These are phyloP conservation scores for Drosophila eugracilis DNA, from an alignment of 1,140 invertebrate species.

Conservation along the genomic window DNA sequence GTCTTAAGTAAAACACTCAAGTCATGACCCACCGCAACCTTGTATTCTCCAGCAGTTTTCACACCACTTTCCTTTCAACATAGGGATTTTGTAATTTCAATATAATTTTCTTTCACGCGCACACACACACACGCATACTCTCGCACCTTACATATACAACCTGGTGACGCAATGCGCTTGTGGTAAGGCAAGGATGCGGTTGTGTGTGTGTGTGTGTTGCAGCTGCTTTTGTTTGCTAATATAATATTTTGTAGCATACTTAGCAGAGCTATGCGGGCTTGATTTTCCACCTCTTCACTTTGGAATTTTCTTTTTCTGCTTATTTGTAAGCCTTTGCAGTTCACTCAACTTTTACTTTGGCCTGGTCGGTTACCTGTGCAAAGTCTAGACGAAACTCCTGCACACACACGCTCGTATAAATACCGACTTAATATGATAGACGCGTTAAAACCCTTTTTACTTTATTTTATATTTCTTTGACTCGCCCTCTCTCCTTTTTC, in stretches of 20 bases:
- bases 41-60: constrained; percentile 18
- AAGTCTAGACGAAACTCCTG: constrained; percentile 60
- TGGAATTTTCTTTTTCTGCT: constrained; percentile 32
- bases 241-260: constrained; percentile 74
- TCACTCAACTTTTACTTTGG: constrained; percentile 70
- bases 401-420: constrained; percentile 9
- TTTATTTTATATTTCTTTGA: constrained; percentile 43
- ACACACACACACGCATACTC: constrained; percentile 24
- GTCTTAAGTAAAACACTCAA: constrained; percentile 23
- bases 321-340: constrained; percentile 56
- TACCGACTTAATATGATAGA: constrained; percentile 65
- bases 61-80: constrained; percentile 28
- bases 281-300: constrained; percentile 20
- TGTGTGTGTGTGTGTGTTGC: constrained; percentile 26
- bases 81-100: constrained; percentile 71
- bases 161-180: constrained; percentile 67
- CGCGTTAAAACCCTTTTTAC: constrained; percentile 59
- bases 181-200: constrained; percentile 25
- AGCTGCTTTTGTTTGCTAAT: constrained; percentile 79
- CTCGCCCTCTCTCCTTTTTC: not conserved
- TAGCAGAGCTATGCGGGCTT: constrained; percentile 23
- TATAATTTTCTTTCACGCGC: constrained; percentile 67
- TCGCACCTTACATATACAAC: constrained; percentile 57
- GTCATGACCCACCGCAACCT: constrained; percentile 21
- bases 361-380: constrained; percentile 62